phyloP scores from a whole-genome alignment of 2,113 vertebrate genomes.

The Nibea albiflora region DNA sequence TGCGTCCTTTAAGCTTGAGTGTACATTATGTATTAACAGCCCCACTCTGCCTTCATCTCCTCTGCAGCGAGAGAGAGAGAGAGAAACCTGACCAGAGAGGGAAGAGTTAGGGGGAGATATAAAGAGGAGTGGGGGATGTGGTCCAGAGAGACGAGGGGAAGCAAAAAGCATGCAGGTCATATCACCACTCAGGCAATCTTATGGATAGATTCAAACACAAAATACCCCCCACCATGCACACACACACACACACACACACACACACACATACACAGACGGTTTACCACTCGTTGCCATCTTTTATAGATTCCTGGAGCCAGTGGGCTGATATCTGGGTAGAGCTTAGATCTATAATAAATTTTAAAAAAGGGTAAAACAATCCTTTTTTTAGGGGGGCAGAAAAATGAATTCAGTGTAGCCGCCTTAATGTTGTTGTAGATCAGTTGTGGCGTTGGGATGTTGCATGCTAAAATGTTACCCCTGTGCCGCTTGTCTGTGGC shows the following conservation, averaged over 20 bases:
- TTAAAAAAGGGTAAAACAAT: background rate
- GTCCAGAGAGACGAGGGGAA: slow-evolving; percentile 20
- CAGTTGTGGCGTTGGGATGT: no score
- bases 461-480: no score
- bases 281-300: background rate
- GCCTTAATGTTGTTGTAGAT: background rate
- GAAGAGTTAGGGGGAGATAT: slow-evolving; percentile 21
- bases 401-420: background rate
- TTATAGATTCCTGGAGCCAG: background rate
- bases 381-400: background rate
- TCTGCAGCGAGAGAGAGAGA: slow-evolving; percentile 29
- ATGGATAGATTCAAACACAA: background rate
- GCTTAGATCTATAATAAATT: background rate
- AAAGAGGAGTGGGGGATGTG: slow-evolving; percentile 34
- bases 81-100: slow-evolving; percentile 43
- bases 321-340: background rate
- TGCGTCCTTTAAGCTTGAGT: slow-evolving; percentile 45
- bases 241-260: background rate
- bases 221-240: background rate
- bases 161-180: slow-evolving; percentile 25
- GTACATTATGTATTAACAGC: slow-evolving; percentile 72
- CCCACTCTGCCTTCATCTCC: slow-evolving; percentile 48
- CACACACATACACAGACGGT: background rate
- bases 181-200: background rate
- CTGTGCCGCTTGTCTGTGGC: no score